A percentile compares a stretch with the other conserved stretches of the same genome.
phyloP scores from a whole-genome alignment of 30 jellyfish, hydroid and myxozoan genomes.

The Haliclystus octoradiatus region DNA sequence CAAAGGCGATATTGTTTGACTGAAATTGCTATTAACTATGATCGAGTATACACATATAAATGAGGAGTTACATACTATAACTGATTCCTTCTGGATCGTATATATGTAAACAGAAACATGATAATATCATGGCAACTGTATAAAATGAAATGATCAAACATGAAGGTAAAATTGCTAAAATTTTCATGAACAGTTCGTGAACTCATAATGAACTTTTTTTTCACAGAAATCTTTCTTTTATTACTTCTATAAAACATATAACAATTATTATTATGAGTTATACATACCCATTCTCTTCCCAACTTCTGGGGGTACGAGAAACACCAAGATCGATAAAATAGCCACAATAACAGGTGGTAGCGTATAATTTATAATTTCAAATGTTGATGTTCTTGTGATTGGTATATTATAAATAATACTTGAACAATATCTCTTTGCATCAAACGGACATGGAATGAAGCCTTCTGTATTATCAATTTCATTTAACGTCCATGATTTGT shows the following conservation, averaged over 20 bases:
- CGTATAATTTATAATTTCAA: constrained; percentile 54
- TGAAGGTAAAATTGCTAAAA: too few species aligned
- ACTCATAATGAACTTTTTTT: too few species aligned
- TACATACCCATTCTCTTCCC: constrained; percentile 69
- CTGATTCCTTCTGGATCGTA: constrained; percentile 82
- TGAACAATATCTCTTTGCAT: constrained; percentile 2
- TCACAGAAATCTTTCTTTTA: too few species aligned
- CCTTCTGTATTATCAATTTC: background rate
- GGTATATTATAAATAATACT: constrained; percentile 17
- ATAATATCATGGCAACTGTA: constrained; percentile 70
- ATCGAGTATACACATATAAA: too few species aligned
- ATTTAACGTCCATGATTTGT: background rate
- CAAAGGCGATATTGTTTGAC: too few species aligned
- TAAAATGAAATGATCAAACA: too few species aligned
- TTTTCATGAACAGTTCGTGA: too few species aligned
- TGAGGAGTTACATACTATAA: too few species aligned
- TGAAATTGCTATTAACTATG: too few species aligned
- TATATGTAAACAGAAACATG: constrained; percentile 64
- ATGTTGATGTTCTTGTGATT: constrained; percentile 40
- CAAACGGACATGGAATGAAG: constrained; percentile 1
- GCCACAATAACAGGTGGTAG: constrained; percentile 61
- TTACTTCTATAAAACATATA: background rate
- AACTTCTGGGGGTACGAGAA: constrained; percentile 82
- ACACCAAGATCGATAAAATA: constrained; percentile 41
- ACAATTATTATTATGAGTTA: background rate